Evolutionary conservation across 2,888 invertebrate genomes (phyloP), one percentile per base, ranked within the genome.

Genomic region (Athalia rosae): DNA sequence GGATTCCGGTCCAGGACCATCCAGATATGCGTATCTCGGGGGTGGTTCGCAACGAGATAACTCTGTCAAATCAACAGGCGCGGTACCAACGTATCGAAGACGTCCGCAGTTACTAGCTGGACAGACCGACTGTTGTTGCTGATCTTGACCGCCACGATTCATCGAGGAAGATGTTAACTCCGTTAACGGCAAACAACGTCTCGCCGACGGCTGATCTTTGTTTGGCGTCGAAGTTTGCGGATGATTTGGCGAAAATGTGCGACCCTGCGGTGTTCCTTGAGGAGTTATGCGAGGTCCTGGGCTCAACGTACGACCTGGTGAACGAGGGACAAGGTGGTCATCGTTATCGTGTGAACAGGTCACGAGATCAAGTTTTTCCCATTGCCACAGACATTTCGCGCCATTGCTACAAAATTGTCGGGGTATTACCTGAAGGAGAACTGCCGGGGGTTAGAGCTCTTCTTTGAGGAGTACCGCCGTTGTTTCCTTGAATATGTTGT

Each of bases 381-480:
- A n/a, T n/a, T n/a, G n/a, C n/a, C n/a, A n/a, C n/a, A n/a, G n/a
- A n/a, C n/a, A n/a, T n/a, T n/a, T n/a, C n/a, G n/a, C n/a, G 50
- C 50, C 50, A 3, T 9, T 50, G 50, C 28, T 50, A 50, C 28
- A 50, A 50, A 50, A 50, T 50, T 2, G 2, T 50, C 50, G 50
- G 50, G 7, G 11, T 9, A 64, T 47, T 82, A 88, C 88, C 85
- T 79, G 85, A 85, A 64, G 88, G 88, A 3, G 89, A 89, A 77
- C 85, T 85, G 56, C 86, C 86, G 2, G 91, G 88, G 53, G 90
- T 88, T n/a, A 87, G 83, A 0, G 86, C 83, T 76, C 87, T 88
- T 0, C 92, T 91, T 4, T 92, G 92, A 0, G 92, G 92, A 64
- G 92, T 92, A 67, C 92, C 92, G 0, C 90, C 90, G 56, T 91